Evolutionary conservation across 2,113 vertebrate species (phyloP).

Genomic region (Spizaetus ornatus): DNA sequence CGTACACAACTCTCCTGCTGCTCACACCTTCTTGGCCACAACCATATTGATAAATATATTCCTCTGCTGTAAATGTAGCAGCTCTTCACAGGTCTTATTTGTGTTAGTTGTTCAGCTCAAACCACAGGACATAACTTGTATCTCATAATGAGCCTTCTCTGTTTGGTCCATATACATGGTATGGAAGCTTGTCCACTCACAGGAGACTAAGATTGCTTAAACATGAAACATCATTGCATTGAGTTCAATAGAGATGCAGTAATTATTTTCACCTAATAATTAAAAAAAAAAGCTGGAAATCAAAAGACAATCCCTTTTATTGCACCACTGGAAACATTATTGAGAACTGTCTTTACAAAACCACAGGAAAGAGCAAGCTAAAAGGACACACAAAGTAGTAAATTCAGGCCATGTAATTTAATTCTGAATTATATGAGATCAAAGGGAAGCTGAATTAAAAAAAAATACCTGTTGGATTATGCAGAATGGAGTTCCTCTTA

Average conservation of each 20-base stretch:
- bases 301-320: background rate
- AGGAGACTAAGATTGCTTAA: background rate
- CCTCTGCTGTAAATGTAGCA: background rate
- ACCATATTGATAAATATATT: background rate
- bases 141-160: background rate
- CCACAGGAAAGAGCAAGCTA: background rate
- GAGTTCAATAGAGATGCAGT: background rate
- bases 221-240: background rate
- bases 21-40: background rate
- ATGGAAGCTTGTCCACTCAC: background rate
- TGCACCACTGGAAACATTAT: background rate
- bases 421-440: conserved; percentile 18
- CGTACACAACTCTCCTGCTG: background rate
- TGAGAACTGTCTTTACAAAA: background rate
- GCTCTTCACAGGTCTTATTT: background rate
- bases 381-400: background rate
- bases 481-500: conserved; percentile 16
- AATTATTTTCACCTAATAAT: background rate
- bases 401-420: conserved; percentile 15
- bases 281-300: background rate
- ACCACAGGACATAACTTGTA: background rate
- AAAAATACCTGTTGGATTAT: background rate
- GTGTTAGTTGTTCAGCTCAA: background rate
- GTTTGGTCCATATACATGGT: background rate
- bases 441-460: background rate